Base-by-base conservation (phyloP, 30 jellyfish, hydroid and myxozoan species). In the Haliclystus octoradiatus region DNA sequence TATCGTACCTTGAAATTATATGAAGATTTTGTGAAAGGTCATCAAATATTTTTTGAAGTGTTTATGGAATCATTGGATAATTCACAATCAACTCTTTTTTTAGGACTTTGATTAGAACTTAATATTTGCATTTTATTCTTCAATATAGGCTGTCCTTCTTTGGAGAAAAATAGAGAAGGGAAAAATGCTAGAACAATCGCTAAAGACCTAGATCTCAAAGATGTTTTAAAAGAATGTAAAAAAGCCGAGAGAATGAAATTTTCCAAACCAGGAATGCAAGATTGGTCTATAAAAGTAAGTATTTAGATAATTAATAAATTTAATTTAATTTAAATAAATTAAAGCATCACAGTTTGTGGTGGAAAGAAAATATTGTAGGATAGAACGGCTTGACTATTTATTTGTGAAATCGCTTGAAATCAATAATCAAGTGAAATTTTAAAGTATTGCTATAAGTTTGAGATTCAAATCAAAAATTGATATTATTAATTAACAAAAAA, bases 111-210 rank as follows among this genome's bases (percentile, higher is more conserved):
- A 25, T 30, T n/a, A 22, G 1, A 62, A 3, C 25, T 33, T 1
- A 23, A 1, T 62, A 23, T 2, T 62, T 30, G 28, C 25, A 33
- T 40, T 26, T 66, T 32, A 14, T 25, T 47, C 15, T 27, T 5
- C 27, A n/a, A n/a, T n/a, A n/a, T n/a, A 87, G 97, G 97, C 34
- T 87, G 97, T 66, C 88, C 92, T 2, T 87, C 91, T 1, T 26
- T 71, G 23, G 57, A 57, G 26, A 87, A 87, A 63, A 87, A 87
- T 49, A 49, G 34, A 9, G 69, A 87, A 64, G 94, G 97, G 1
- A 69, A 78, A 32, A 79, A 92, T 25, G 74, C 97, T 2, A 62
- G 93, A 28, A 34, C 71, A 60, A 49, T 87, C 31, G 97, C 97
- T 2, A 87, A 87, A 40, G 94, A 79, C 27, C 65, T 51, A 29